Evolutionary conservation across 2,888 invertebrate genomes (phyloP).

Genomic region (Napeogenes inachia): DNA sequence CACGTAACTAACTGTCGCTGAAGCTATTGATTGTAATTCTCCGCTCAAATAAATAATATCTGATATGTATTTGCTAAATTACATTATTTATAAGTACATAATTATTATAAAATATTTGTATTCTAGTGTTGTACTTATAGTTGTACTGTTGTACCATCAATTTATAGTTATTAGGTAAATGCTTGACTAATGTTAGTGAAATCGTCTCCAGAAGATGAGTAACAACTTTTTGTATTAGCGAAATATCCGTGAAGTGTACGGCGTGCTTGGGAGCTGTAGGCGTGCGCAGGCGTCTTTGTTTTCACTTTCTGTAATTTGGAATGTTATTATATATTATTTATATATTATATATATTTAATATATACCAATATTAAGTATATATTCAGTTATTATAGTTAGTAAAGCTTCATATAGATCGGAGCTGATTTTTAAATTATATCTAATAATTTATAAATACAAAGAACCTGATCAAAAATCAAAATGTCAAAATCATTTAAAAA

Average conservation of each 20-base stretch:
- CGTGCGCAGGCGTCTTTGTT: conserved; percentile 54
- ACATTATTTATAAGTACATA: neutral
- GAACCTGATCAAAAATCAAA: too few relatives aligned
- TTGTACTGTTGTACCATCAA: too few relatives aligned
- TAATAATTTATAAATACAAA: too few relatives aligned
- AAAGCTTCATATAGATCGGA: neutral
- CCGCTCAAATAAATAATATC: conserved; percentile 23
- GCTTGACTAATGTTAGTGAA: conserved; percentile 25
- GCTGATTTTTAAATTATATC: neutral
- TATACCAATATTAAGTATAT: neutral
- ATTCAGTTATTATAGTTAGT: neutral
- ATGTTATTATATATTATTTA: conserved; percentile 32
- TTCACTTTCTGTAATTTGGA: conserved; percentile 42
- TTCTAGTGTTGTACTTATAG: too few relatives aligned
- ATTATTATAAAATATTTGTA: too few relatives aligned
- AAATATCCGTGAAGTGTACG: conserved; percentile 32
- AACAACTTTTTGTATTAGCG: conserved; percentile 21
- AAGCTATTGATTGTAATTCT: conserved; percentile 27
- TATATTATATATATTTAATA: too few relatives aligned
- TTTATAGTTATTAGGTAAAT: conserved; percentile 11
- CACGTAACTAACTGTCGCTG: conserved; percentile 28
- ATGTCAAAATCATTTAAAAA: too few relatives aligned
- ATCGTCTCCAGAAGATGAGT: conserved; percentile 21
- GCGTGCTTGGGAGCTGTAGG: conserved; percentile 31
- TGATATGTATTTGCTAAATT: conserved; percentile 13